Base-by-base conservation (phyloP, 1,140 invertebrate species). In the Drosophila pseudoobscura region DNA sequence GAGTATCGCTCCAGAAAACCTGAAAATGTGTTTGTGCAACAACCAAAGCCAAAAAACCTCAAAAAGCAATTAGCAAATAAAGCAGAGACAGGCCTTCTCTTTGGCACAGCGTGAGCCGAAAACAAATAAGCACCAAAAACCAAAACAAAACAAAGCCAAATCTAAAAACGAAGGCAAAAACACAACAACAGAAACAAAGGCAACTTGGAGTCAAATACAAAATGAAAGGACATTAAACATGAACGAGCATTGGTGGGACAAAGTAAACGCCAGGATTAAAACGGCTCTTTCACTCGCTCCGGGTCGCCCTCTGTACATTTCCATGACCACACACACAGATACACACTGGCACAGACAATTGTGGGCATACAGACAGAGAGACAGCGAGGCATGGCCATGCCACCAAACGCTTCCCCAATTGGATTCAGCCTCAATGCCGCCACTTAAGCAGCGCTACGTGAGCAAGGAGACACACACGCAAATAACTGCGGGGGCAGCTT, bases 401-500 rank as follows among this genome's bases (percentile, higher is more conserved):
- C 35, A 47, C 22, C 15, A 6, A 45, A 22, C 43, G 41, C n/a
- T 51, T 17, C 26, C n/a, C 35, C 15, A 26, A 45, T 20, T 8
- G 53, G 47, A 44, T 55, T 46, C 68, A 61, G 52, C 66, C 80
- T 80, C 80, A 84, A 79, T 76, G 80, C 72, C 65, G 75, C 71
- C 77, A 85, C 80, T 84, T 84, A 84, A 84, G 80, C 73, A 68
- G 72, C 56, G 82, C 60, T 84, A 84, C 80, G 80, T 84, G 80
- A 61, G 68, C 65, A 57, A 49, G 58, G 68, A 68, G 73, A 85
- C 66, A 72, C 73, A 75, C 49, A 65, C 47, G 66, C 57, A 80
- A 80, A 84, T 85, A 85, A 69, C 80, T 85, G 77, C 80, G 77
- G 80, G 64, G 80, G 80, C 77, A 80, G 77, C 80, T 85, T 85